Base-by-base conservation (phyloP, 37 sponge, comb jelly and placozoan species). In the Beroe forskalii region DNA sequence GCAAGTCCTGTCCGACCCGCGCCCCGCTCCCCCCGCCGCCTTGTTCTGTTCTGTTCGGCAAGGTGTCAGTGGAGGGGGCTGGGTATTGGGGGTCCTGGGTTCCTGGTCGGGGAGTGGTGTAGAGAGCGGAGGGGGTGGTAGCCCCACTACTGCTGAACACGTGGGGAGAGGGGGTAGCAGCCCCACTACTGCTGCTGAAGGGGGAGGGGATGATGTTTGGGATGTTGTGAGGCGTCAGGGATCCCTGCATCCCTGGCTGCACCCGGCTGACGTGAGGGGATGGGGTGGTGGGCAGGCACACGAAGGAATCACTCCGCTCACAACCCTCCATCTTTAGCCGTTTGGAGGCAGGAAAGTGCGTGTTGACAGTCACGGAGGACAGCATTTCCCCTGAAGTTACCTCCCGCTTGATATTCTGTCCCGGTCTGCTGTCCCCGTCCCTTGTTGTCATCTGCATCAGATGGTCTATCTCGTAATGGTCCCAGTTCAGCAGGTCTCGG, bases 401-500 rank as follows among this genome's bases (percentile, higher is more conserved):
- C 12, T 48, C 55, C 55, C 12, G 55, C 12, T 48, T 48, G 55
- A 48, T 12, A n/a, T n/a, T n/a, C 6, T 17, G 6, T 48, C 55
- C 55, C 55, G 55, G 12, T 6, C 12, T 48, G 12, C 55, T 6
- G 55, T 48, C 55, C 55, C 55, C 55, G 12, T 48, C 55, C 55
- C 55, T 6, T 6, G 55, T 17, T 12, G 12, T 12, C 6, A 12
- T 6, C 12, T 6, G 12, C 12, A 48, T 3, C 72, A 69, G 32
- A 17, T 69, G 72, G 17, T 69, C 72, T 4, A 69, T 69, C 17
- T 69, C 12, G 38, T 69, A 69, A 17, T 69, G 35, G 17, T 69
- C 72, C 72, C 72, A 69, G 72, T 36, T 69, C 72, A 69, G 38
- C 38, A 69, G 38, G 9, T 69, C 72, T 37, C 72, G 35, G 32